phyloP scores from a whole-genome alignment of 64 coral and sea anemone species.

The Montipora sp. region DNA sequence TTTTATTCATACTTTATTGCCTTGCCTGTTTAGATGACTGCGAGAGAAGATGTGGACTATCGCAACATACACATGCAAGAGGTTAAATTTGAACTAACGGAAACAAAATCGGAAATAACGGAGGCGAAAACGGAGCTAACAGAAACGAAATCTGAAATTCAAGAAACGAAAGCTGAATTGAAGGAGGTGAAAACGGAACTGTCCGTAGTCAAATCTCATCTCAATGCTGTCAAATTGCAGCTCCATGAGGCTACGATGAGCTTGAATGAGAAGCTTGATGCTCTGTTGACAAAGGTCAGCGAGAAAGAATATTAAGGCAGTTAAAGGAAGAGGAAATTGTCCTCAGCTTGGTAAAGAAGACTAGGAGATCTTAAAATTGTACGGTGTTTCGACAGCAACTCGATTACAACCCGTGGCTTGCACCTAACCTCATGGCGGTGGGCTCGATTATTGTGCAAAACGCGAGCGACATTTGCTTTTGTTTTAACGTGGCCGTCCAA shows the following conservation, averaged over 20 bases:
- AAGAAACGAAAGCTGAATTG: background rate
- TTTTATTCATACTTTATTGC: background rate
- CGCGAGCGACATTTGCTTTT: too few species aligned
- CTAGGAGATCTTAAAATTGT: too few species aligned
- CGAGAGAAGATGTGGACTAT: background rate
- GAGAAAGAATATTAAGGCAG: background rate
- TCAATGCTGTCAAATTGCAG: background rate
- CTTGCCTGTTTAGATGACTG: background rate
- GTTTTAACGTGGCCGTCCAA: too few species aligned
- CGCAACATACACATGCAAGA: background rate
- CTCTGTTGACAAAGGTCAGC: background rate
- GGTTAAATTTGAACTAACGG: background rate
- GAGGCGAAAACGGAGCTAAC: background rate
- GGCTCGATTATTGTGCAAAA: too few species aligned
- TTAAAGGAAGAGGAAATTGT: background rate
- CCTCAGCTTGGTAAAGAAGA: too few species aligned
- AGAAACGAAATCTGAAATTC: background rate
- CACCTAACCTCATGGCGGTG: too few species aligned
- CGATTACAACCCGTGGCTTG: too few species aligned
- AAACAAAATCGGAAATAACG: background rate
- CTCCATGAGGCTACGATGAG: background rate
- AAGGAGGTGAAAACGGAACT: background rate
- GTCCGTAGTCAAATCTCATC: background rate
- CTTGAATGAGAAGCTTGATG: background rate
- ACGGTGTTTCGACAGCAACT: too few species aligned